Base-by-base conservation (phyloP, 2,797 vertebrate genomes). In the Coreius guichenoti region DNA sequence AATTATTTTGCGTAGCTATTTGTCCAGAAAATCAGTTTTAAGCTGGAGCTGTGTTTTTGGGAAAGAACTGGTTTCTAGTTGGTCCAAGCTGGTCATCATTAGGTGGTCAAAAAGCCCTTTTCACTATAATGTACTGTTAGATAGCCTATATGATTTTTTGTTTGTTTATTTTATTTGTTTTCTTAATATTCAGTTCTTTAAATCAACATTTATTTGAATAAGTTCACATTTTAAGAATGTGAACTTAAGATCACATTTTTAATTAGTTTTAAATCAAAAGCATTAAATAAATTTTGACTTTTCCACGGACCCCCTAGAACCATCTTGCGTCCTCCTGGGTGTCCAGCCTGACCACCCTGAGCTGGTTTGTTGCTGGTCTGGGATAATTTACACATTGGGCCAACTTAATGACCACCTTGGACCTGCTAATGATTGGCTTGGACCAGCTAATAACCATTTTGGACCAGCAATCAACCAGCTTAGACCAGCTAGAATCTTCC, bases 331-430 rank as follows among this genome's bases (percentile, higher is more conserved):
- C 4, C n/a, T 26, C 56, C 23, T 1, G 23, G 4, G 56, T 8
- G 11, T 61, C n/a, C 76, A 19, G 8, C n/a, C 36, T 29, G 36
- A 26, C 33, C 75, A 43, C 54, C 33, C 54, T n/a, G 23, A 61
- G 33, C 75, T 77, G 54, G 61, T 61, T 78, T 78, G 54, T 78
- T 78, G 33, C 75, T 61, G n/a, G 16, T 43, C 75, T 58, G n/a
- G 45, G 54, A 78, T 45, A 8, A 78, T 63, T 29, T 45, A 26
- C 76, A 63, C 76, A 39, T 45, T 45, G 5, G 19, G n/a, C 36
- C n/a, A 78, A 61, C 36, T 63, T 78, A 63, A 78, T 63, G 16
- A 63, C 36, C 56, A 45, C 76, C 76, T 78, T 61, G 76, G 56
- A 26, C n/a, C 36, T 11, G 56, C 23, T 31, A 51, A 54, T 33